Conservation (phyloP, 2,113 vertebrate genomes). For the Alouatta palliata region DNA sequence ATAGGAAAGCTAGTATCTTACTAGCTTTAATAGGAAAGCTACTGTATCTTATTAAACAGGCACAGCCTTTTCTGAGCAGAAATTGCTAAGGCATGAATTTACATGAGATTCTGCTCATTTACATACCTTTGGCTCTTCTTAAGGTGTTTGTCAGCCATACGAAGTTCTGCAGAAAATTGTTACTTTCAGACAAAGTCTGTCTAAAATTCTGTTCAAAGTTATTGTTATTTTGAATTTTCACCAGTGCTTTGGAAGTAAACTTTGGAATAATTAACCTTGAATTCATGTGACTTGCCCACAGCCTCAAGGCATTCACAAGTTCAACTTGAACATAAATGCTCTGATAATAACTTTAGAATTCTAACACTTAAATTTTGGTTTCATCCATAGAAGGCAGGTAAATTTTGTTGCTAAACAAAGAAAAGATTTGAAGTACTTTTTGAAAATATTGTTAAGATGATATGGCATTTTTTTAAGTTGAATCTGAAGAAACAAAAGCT, state of each 20-base stretch:
- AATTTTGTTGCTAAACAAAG: background rate
- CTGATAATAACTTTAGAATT: background rate
- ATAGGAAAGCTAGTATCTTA: background rate
- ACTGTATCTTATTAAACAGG: rapidly evolving
- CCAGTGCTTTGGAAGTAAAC: background rate
- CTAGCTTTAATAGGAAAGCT: background rate
- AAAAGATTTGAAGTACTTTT: background rate
- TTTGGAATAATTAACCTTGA: background rate
- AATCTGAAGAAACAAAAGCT: background rate
- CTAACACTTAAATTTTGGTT: background rate
- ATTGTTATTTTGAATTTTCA: background rate
- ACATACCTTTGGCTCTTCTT: background rate
- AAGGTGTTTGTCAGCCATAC: background rate
- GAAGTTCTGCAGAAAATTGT: background rate
- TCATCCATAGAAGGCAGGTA: background rate
- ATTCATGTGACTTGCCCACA: background rate
- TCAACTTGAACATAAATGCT: background rate
- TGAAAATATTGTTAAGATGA: background rate
- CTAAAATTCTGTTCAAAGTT: background rate
- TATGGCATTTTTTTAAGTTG: background rate
- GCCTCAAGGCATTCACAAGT: background rate
- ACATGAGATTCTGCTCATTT: background rate
- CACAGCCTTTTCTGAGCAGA: background rate
- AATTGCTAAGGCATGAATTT: background rate
- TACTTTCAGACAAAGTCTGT: background rate